Percentiles rank a stretch among this genome's conserved stretches.
phyloP scores from a whole-genome alignment of 2,888 invertebrate genomes.

The Ichneumoninae sp. region DNA sequence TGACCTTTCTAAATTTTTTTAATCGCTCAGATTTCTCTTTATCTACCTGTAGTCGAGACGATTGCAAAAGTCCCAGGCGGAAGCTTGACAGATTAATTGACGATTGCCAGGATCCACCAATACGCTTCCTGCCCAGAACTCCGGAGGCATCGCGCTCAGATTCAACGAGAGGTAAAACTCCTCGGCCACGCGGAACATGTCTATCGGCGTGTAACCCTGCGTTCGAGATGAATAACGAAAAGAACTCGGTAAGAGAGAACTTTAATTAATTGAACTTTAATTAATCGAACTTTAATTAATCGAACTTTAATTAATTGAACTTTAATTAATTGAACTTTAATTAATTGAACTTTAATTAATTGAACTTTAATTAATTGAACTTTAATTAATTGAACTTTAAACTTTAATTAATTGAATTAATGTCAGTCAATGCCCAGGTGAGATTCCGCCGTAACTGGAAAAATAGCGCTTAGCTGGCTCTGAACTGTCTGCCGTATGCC shows the following conservation, averaged over 20 bases:
- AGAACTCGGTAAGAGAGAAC: conserved; percentile 10
- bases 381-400: no score
- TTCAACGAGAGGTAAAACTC: conserved; percentile 96
- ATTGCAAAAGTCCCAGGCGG: conserved; percentile 98
- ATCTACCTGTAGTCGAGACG: conserved; percentile 92
- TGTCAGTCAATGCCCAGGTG: background rate
- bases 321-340: no score
- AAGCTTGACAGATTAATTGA: conserved; percentile 93
- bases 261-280: background rate
- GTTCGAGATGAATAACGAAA: conserved; percentile 45
- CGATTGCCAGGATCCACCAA: conserved; percentile 92
- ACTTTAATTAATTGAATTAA: background rate
- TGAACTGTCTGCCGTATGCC: no score
- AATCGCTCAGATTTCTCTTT: conserved; percentile 29
- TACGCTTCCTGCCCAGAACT: conserved; percentile 95
- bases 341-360: no score
- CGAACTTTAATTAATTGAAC: no score
- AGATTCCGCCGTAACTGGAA: no score
- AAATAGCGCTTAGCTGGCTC: no score
- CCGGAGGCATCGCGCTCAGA: conserved; percentile 93
- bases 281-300: no score
- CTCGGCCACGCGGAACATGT: conserved; percentile 94
- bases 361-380: no score
- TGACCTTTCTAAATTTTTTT: background rate
- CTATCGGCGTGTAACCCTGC: conserved; percentile 92